Evolutionary conservation across 2,797 vertebrate species (phyloP), one percentile per base, ranked within the genome.

Genomic region (Echiichthys vipera): DNA sequence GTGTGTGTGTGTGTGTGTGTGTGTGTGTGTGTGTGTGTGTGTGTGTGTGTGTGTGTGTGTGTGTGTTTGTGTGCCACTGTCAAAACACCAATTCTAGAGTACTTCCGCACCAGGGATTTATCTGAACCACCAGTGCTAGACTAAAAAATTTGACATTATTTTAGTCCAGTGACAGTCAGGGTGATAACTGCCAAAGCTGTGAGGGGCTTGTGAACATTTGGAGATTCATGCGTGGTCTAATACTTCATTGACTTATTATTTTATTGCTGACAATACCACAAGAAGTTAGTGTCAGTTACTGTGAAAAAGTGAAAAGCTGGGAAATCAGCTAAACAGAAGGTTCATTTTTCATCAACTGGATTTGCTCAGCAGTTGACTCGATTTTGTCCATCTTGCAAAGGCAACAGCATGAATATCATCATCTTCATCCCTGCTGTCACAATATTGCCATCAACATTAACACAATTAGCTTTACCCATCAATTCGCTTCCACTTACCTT

Each of bases 401-500:
- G 2, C 20, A 69, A 55, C 39, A 50, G 14, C 61, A 53, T 29
- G 32, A 54, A 55, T 18, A 47, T 43, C 50, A 57, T 29, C 25
- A 50, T 64, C 34, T 18, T 25, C 55, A 36, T 46, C 56, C 27
- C 14, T 11, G 30, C 25, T 27, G 24, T 20, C 69, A 78, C 57
- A 71, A 36, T 47, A 56, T 4, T 10, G 7, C 29, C 24, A 62
- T 32, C 24, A 65, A 45, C 58, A 74, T 58, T 17, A 77, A 53
- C 25, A 46, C 24, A 40, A 67, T 58, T 63, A 78, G 7, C 27
- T 67, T 61, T 39, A 36, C 34, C 12, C 34, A 36, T n/a, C 17
- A 67, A 55, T 30, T 78, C 17, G 15, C 56, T 61, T 47, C 29
- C 84, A 91, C 93, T 93, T 91, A 94, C 93, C 93, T 94, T 69